Evolutionary conservation across 2,888 invertebrate genomes (phyloP), one percentile per base, ranked within the genome.

Genomic region (Cosmopolites sordidus): DNA sequence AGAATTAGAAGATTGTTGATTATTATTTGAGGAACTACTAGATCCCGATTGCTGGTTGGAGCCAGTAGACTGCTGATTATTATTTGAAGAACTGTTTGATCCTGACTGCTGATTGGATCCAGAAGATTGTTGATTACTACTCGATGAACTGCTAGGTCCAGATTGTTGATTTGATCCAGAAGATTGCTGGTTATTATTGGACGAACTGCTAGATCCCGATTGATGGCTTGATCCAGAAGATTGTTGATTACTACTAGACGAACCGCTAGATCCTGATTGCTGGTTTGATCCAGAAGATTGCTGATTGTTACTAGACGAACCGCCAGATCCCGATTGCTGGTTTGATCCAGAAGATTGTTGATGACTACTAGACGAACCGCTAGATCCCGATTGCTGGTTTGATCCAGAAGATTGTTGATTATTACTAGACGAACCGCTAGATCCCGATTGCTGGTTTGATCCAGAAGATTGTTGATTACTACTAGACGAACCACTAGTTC

Each of bases 281-380:
- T 60, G 59, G 48, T 44, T 54, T 27, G 45, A 51, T 18, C 46
- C 47, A 48, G 56, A 59, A 16, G 51, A 46, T 39, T 59, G 55
- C 49, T 64, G 60, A 40, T 60, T 62, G 17, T 53, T 58, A 40
- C 47, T 43, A 2, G 51, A 52, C 0, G 54, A 45, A 29, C 47
- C 51, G 29, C 54, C 15, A 17, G 17, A 18, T n/a, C 54, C 43
- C 16, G 48, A 47, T 49, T 56, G 51, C 38, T 60, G 60, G 48
- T 44, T 54, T 29, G 48, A 51, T 18, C 43, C 46, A 48, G 56
- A 59, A 17, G 50, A 48, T 30, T 58, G 54, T 50, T 64, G 60
- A 40, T 60, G 61, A 22, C 53, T 58, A 43, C 48, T 46, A 2
- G 51, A 52, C 1, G 54, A 48, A 22, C 49, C 51, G 18, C 51